phyloP scores from a whole-genome alignment of 2,113 vertebrate genomes.

The Amazona vittata region DNA sequence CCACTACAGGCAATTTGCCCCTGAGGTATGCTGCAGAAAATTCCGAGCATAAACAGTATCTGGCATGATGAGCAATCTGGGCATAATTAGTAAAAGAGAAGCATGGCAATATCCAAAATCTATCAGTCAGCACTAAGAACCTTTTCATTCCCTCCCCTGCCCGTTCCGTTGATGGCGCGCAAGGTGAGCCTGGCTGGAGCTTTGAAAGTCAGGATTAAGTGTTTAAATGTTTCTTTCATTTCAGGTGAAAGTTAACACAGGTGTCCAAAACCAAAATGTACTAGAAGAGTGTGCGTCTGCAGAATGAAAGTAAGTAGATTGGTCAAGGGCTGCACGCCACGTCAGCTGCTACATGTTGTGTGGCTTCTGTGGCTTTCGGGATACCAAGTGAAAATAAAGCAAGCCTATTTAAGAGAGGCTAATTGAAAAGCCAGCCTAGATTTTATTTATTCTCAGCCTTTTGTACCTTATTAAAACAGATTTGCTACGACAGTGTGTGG shows the following conservation, averaged over 20 bases:
- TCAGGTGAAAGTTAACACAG: not conserved
- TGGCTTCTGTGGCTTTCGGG: not conserved
- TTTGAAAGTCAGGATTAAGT: slow-evolving; percentile 13
- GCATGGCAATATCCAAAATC: slow-evolving; percentile 46
- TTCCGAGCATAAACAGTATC: slow-evolving; percentile 58
- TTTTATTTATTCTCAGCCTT: not conserved
- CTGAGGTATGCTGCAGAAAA: slow-evolving; percentile 63
- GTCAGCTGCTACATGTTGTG: not conserved
- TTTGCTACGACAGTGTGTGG: slow-evolving; percentile 24
- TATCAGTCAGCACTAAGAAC: slow-evolving; percentile 39
- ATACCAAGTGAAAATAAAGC: not conserved
- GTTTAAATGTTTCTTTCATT: not conserved
- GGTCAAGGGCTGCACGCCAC: not conserved
- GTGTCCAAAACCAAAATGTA: not conserved
- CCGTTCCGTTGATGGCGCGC: not conserved
- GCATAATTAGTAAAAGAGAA: slow-evolving; percentile 61
- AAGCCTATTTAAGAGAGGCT: slow-evolving; percentile 31
- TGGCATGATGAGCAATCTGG: slow-evolving; percentile 64
- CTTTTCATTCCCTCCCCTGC: too few relatives aligned
- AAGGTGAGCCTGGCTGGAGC: not conserved
- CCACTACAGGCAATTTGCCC: slow-evolving; percentile 52
- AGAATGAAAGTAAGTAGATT: not conserved
- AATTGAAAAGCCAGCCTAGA: slow-evolving; percentile 35
- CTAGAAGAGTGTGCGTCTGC: not conserved
- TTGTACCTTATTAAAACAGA: slow-evolving; percentile 46